Evolutionary conservation across 30 jellyfish, hydroid and myxozoan species (phyloP), one percentile per base, ranked within the genome.

Genomic region (Aurelia coerulea): DNA sequence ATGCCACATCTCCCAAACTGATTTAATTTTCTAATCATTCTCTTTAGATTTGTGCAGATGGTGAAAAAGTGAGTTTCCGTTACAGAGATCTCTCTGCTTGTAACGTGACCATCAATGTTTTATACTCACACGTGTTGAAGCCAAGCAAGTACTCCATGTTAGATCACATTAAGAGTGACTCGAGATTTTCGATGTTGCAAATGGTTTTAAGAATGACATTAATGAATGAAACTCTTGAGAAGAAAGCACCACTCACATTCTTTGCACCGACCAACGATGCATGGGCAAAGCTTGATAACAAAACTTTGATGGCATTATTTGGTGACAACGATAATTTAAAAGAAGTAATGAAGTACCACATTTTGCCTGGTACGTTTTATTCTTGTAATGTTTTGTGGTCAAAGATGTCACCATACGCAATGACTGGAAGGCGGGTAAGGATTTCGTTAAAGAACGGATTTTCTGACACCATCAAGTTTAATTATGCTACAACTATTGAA

Each of bases 241-340:
- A n/a, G 11, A 51, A 17, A 50, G 66, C 89, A 10, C 80, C 89
- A 6, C 8, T 79, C 4, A 79, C 89, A 4, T 63, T 79, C 32
- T 79, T 79, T 46, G 89, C 89, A 4, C 89, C 89, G 7, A 35
- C 74, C 18, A 50, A 79, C 58, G 81, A 79, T 2, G 89, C 89
- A 8, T 79, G 89, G 89, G 18, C 78, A 16, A 39, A 63, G 35
- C 89, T 79, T 32, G 89, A 79, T 12, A 79, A 79, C 62, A 46
- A 53, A 29, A 79, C 89, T 37, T 49, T 79, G 62, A 67, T 66
- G 13, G 13, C 31, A 2, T 23, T 62, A 7, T 79, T 79, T 49
- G 41, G n/a, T 15, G 62, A 79, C 54, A 67, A 19, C 11, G 80
- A 64, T 0, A 12, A 63, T 14, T 53, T 79, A 41, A 64, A 33